Base-by-base conservation (phyloP, 2,888 invertebrate genomes). In the Reticulitermes lucifugus region DNA sequence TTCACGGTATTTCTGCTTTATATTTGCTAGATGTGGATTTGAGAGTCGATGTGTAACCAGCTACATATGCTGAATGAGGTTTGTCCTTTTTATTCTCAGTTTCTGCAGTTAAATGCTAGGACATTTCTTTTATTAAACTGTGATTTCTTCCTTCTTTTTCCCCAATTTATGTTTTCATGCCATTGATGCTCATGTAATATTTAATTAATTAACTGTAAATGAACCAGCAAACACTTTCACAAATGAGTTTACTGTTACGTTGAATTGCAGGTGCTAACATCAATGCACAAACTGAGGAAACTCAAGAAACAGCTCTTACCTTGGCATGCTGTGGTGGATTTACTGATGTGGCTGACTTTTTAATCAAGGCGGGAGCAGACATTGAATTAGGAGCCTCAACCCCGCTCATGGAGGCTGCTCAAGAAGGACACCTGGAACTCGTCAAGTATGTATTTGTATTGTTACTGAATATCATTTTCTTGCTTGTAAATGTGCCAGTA, bases 241-340 rank as follows among this genome's bases (percentile, higher is more conserved):
- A 46, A 46, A 46, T 46, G 55, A 55, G 5, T 55, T 55, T 73
- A 41, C 21, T 41, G 41, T 73, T 35, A 5, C 6, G 6, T 73
- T 29, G 21, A 12, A 12, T 51, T 89, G 51, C 85, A 92, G 94
- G 96, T 88, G 99, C 99, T 81, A 96, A 98, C 90, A 98, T 99
- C 90, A 99, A 99, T 92, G 98, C 98, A 87, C 98, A 98, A 91
- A 99, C 99, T 2, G 99, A 99, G 91, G 99, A 99, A 91, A 99
- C 99, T 4, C 98, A 99, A 90, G 98, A 98, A 92, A 99, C 98
- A 0, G 98, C 98, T 4, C 91, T 98, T 46, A 98, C 98, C 21
- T 92, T 98, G 87, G 98, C 98, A 22, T 98, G 98, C 90, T 98
- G 98, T 91, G 98, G 98, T 46, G 98, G 98, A 88, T 99, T 98